Base-by-base conservation (phyloP, 2,888 invertebrate genomes). In the Poecilus cupreus region DNA sequence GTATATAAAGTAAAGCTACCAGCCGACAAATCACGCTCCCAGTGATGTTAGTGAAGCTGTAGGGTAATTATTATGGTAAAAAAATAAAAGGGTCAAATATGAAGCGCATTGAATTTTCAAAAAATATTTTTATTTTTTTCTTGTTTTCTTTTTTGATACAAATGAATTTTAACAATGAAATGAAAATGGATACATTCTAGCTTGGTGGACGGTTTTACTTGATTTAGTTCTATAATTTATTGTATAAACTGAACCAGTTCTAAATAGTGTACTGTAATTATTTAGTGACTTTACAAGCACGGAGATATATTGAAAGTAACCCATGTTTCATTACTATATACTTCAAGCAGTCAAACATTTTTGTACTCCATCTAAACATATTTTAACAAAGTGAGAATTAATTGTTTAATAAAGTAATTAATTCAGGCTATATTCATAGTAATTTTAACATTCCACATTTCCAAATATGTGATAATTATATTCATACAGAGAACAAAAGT, bases 101-200 rank as follows among this genome's bases (percentile, higher is more conserved):
- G 3, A 77, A 57, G 57, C 16, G 11, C 22, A 13, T n/a, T 18
- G 49, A 79, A 46, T 13, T 70, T 79, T 37, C 18, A 72, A 70
- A 72, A 79, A 54, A 70, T 79, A 70, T 79, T 79, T 54, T 79
- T 37, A 70, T 70, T 70, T 79, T 70, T 79, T 70, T 78, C 57
- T 78, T 20, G 16, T 20, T 79, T 51, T 57, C 13, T 37, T 37
- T 43, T 70, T 79, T 57, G 20, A 18, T 70, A 79, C 51, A 79
- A 79, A 79, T 79, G 24, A 79, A 68, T 79, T 54, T 68, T 70
- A 70, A 77, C 77, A 79, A 54, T 54, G 70, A 78, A 46, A 70
- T 79, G 46, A 68, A 78, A 70, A 79, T 79, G 79, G 54, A 79
- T 79, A 79, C 51, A 79, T 43, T 51, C 70, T 79, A 64, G 43